Percentiles rank a stretch among this genome's conserved stretches.
These are phyloP conservation scores for Drosophila borealis DNA, from an alignment of 2,888 invertebrate species.

Conservation along the genomic window DNA sequence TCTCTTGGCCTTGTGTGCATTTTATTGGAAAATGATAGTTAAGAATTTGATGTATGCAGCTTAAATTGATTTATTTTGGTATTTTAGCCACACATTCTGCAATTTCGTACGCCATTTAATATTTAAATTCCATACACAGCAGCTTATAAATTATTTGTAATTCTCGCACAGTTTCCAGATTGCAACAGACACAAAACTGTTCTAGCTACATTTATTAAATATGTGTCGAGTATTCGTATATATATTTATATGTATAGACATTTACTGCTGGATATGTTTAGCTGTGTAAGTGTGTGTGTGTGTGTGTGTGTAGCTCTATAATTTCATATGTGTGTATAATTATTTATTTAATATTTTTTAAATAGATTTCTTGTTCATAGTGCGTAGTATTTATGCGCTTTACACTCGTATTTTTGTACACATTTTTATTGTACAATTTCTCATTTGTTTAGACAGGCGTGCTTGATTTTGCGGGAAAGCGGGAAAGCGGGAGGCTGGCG, in stretches of 20 bases:
- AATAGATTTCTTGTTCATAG: conserved; percentile 33
- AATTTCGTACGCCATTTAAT: conserved; percentile 5
- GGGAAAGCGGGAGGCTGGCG: background rate
- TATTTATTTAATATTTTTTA: conserved; percentile 14
- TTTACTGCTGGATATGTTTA: conserved; percentile 55
- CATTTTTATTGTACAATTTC: conserved; percentile 50
- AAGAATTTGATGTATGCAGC: conserved; percentile 25
- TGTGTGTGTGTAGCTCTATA: conserved; percentile 16
- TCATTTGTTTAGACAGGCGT: conserved; percentile 25
- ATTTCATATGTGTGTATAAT: conserved; percentile 4
- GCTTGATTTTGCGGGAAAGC: no score
- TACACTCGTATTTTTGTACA: conserved; percentile 22
- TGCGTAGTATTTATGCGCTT: conserved; percentile 29
- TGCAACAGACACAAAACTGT: conserved; percentile 38
- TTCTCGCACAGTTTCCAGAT: conserved; percentile 22
- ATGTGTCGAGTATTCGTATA: conserved; percentile 34
- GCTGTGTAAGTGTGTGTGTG: conserved; percentile 16
- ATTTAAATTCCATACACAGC: conserved; percentile 20
- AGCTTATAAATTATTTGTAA: conserved; percentile 24
- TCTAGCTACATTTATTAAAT: conserved; percentile 43
- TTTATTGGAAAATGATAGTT: conserved; percentile 2
- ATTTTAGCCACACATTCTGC: conserved; percentile 25
- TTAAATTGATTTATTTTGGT: conserved; percentile 37
- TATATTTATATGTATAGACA: conserved; percentile 42
- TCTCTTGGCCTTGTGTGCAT: background rate